Conservation (phyloP, 2,113 vertebrate species). For the Nestor notabilis region DNA sequence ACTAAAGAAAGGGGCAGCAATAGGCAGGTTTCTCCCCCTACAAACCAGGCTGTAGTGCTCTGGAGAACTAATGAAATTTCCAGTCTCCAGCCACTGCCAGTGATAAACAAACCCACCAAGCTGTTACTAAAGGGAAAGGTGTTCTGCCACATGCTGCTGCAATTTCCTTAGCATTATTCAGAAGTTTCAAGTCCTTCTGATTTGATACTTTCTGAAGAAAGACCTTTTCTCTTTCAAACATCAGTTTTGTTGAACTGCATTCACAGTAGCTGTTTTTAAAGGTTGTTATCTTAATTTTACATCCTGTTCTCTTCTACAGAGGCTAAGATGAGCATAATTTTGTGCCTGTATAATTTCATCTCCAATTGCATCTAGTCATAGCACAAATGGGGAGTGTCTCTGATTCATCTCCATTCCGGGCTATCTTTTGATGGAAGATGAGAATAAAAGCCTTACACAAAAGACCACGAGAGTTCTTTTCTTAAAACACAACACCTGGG, state of each 20-base stretch:
- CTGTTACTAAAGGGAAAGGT: not conserved
- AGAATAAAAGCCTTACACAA: slow-evolving; percentile 10
- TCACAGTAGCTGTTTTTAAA: not conserved
- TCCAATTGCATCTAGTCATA: not conserved
- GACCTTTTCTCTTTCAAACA: not conserved
- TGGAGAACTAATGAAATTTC: not conserved
- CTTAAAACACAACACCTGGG: not conserved
- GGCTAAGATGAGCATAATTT: not conserved
- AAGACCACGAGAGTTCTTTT: not conserved
- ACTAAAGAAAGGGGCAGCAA: not conserved
- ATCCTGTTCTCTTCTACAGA: not conserved
- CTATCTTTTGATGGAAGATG: not conserved
- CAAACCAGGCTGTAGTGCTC: not conserved
- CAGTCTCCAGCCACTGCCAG: not conserved
- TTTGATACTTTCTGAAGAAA: not conserved
- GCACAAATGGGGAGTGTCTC: not conserved
- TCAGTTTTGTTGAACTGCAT: not conserved
- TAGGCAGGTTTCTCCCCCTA: not conserved
- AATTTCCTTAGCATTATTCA: not conserved
- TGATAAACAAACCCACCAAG: not conserved
- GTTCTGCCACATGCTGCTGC: not conserved
- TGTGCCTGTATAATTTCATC: not conserved
- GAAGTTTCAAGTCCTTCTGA: not conserved
- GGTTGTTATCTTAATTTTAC: slow-evolving; percentile 5
- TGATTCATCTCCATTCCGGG: not conserved